Evolutionary conservation across 2,888 invertebrate genomes (phyloP), one percentile per base, ranked within the genome.

Genomic region (Ophion ventricosus): DNA sequence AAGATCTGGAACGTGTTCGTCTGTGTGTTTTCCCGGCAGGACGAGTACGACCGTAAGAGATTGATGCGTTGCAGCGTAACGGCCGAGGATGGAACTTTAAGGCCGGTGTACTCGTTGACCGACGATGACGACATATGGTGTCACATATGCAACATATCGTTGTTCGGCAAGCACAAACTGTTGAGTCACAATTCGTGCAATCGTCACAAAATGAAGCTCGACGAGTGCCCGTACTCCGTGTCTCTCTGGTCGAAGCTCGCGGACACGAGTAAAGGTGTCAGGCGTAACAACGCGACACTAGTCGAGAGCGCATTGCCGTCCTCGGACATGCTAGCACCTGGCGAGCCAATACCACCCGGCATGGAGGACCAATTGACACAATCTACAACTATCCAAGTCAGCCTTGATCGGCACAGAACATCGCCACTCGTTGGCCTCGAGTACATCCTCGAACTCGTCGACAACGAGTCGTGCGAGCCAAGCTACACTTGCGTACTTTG

Each of bases 401-500:
- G 94, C 63, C 92, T 96, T 61, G 95, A 95, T 92, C 93, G 93
- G 26, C 95, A 94, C 88, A 93, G 94, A 82, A 94, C 94, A 49
- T 94, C 94, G 7, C 94, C 95, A 0, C 91, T 95, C 10, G 93
- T 97, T 78, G 97, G 97, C n/a, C 92, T 97, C 80, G 97, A 97
- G 93, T 98, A 97, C 93, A 94, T 97, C 69, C 92, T 97, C 64
- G 97, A 97, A 93, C 93, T 97, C 88, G 95, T 96, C 74, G 95
- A 95, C 90, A 93, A 95, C 88, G 93, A 94, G 8, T 95, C 95
- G 86, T 94, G 95, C 90, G 97, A 97, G 92, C 96, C 97, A 0
- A 94, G 95, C 73, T 97, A 97, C 93, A 94, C 96, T 73, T 98
- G 97, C 93, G 95, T 96, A 87, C 94, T 97, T 84, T 98, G 97